phyloP scores from a whole-genome alignment of 2,888 invertebrate genomes.

The Polymixis lichenea region DNA sequence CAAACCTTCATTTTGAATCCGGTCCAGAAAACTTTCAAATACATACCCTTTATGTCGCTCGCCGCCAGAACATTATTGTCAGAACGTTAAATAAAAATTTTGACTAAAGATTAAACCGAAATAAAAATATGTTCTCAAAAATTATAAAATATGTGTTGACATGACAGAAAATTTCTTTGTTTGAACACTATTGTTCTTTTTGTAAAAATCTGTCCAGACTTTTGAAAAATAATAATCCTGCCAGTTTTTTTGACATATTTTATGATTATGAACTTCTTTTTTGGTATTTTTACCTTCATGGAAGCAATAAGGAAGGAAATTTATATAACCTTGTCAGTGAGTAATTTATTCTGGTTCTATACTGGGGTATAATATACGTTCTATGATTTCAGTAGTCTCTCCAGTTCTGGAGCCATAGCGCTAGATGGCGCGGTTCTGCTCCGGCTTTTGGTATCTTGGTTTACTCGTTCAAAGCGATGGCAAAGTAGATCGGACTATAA shows the following conservation, averaged over 20 bases:
- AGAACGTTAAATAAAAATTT: conserved; percentile 51
- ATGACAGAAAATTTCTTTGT: conserved; percentile 64
- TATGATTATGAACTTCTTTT: neutral
- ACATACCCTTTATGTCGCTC: conserved; percentile 48
- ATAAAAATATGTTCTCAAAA: conserved; percentile 30
- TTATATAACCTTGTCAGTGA: neutral
- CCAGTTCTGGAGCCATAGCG: neutral
- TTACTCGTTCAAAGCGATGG: neutral
- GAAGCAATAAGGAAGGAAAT: neutral
- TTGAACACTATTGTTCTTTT: conserved; percentile 48
- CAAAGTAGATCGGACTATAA: too few relatives aligned
- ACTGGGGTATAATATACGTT: neutral
- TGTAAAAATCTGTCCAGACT: conserved; percentile 28
- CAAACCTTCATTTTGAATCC: neutral
- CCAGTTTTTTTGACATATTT: conserved; percentile 5
- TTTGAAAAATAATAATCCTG: conserved; percentile 8
- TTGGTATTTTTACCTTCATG: neutral
- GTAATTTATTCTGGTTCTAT: neutral
- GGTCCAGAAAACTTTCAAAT: neutral
- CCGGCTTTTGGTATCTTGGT: neutral
- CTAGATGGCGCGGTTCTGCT: neutral
- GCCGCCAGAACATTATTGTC: conserved; percentile 48
- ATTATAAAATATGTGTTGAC: conserved; percentile 41
- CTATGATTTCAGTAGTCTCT: neutral
- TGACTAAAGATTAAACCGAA: conserved; percentile 25